phyloP scores from a whole-genome alignment of 2,113 vertebrate species.

The Ivindomyrus marchei region DNA sequence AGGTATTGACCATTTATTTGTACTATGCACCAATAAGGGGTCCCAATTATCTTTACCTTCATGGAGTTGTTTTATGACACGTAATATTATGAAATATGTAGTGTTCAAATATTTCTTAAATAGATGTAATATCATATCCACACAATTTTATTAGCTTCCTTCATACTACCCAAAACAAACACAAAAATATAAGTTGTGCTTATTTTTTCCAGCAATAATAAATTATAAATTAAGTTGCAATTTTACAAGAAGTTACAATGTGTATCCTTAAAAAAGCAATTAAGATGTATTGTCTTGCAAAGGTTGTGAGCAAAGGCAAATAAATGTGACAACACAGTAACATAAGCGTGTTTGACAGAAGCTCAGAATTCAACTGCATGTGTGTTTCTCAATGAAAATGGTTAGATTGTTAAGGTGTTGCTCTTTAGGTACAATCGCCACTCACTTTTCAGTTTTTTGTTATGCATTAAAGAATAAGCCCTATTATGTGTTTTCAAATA shows the following conservation, averaged over 20 bases:
- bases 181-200: not conserved
- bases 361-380: not conserved
- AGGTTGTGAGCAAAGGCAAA: not conserved
- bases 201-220: not conserved
- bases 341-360: not conserved
- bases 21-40: not conserved
- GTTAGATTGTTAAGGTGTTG: not conserved
- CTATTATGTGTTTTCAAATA: not conserved
- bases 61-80: not conserved
- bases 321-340: not conserved
- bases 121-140: not conserved
- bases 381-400: not conserved
- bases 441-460: not conserved
- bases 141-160: not conserved
- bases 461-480: not conserved
- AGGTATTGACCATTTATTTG: not conserved
- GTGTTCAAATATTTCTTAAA: not conserved
- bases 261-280: not conserved
- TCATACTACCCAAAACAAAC: not conserved
- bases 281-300: not conserved
- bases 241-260: not conserved
- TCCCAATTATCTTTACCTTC: not conserved
- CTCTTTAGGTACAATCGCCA: not conserved
- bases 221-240: not conserved
- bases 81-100: not conserved